Evolutionary conservation across 2,113 vertebrate genomes (phyloP).

Genomic region (Plestiodon gilberti): DNA sequence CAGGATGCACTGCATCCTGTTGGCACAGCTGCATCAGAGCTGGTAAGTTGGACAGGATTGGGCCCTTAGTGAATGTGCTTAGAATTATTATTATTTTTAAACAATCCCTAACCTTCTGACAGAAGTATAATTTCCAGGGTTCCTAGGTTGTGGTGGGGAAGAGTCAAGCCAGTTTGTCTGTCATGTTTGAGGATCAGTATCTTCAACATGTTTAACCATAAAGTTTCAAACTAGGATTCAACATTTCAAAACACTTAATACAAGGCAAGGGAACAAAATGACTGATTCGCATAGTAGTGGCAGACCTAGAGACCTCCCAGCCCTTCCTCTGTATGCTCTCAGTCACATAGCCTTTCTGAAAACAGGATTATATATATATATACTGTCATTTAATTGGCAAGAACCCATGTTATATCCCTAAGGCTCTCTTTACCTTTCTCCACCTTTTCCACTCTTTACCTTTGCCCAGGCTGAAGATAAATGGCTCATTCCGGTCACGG

Average conservation of each 20-base stretch:
- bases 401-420: background rate
- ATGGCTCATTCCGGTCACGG: slow-evolving; percentile 88
- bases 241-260: background rate
- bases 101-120: background rate
- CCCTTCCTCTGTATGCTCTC: background rate
- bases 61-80: no score
- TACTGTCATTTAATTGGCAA: slow-evolving; percentile 10
- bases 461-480: slow-evolving; percentile 92
- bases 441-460: slow-evolving; percentile 74
- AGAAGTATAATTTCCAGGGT: background rate
- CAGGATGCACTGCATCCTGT: no score
- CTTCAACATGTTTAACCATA: background rate
- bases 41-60: no score
- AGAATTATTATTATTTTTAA: no score
- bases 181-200: background rate
- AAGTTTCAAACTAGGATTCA: background rate
- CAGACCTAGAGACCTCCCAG: background rate
- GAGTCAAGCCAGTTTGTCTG: background rate
- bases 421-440: slow-evolving; percentile 36
- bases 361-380: slow-evolving; percentile 7
- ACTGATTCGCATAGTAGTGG: background rate
- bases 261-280: background rate
- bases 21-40: no score
- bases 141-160: background rate
- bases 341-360: background rate